phyloP scores from a whole-genome alignment of 2,888 invertebrate species.

The Resseliella maxima region DNA sequence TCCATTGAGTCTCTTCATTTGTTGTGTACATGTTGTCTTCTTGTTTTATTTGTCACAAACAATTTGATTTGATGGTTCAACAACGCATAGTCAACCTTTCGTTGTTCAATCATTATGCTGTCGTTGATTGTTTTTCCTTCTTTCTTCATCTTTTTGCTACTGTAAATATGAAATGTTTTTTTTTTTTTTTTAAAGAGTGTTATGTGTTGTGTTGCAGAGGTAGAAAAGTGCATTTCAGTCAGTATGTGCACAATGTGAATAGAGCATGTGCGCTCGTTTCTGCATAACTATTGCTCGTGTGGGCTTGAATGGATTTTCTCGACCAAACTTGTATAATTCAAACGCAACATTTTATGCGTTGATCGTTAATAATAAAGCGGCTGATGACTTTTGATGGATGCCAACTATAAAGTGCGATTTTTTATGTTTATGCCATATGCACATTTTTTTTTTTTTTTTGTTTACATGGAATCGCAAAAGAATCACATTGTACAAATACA shows the following conservation, averaged over 20 bases:
- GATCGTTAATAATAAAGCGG: slow-evolving; percentile 26
- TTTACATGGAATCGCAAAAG: not conserved
- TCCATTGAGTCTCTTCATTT: not conserved
- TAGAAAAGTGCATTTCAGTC: not conserved
- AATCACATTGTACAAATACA: not conserved
- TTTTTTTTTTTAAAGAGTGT: too few species aligned
- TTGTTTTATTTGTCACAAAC: not conserved
- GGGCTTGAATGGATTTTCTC: slow-evolving; percentile 27
- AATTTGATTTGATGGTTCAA: slow-evolving; percentile 44
- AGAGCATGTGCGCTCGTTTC: not conserved
- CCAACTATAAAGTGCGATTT: slow-evolving; percentile 47
- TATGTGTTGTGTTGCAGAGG: not conserved
- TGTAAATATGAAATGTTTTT: not conserved
- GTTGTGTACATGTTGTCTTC: not conserved
- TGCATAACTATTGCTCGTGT: not conserved
- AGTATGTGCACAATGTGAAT: not conserved
- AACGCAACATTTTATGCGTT: slow-evolving; percentile 53
- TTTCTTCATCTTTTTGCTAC: not conserved
- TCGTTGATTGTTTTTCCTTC: not conserved
- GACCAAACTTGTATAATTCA: not conserved
- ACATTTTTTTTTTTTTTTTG: too few species aligned
- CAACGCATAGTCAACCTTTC: slow-evolving; percentile 28
- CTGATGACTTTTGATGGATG: slow-evolving; percentile 51
- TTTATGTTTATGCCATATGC: not conserved
- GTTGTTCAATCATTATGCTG: not conserved